Base-by-base conservation (phyloP, 64 coral and sea anemone species). In the Dendrophyllia cribrosa region DNA sequence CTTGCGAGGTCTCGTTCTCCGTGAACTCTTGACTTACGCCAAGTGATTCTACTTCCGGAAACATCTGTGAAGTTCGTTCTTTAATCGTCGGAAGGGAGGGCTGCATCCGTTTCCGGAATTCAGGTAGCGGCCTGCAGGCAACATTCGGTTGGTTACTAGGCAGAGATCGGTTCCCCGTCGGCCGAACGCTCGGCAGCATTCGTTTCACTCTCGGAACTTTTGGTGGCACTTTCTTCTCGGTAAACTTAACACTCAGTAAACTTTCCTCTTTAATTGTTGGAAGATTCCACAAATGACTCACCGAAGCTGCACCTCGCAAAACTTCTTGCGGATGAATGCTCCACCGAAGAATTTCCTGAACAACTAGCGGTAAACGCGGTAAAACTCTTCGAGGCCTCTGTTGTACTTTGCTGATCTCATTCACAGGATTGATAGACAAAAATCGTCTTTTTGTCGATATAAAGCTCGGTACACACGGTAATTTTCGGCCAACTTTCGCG, bases 241-340 rank as follows among this genome's bases (percentile, higher is more conserved):
- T n/a, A 43, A 3, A 7, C 44, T 46, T 3, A 64, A 44, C 80
- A 25, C 15, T 80, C 25, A n/a, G n/a, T 80, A 16, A 43, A 45
- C 10, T 4, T 11, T 66, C 11, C 62, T 84, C 45, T 24, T 67
- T 16, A 84, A 68, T 51, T 11, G 60, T 67, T 23, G 43, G 61
- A 49, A 84, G 45, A 66, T 14, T 20, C 6, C 19, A 24, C 45
- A 84, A 16, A 16, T 82, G 62, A 23, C 43, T 21, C 44, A 84
- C 45, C 46, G 80, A 68, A 23, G 80, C 20, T 45, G 78, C 61
- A 12, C 72, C 46, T 7, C 72, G 72, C 15, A 75, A 75, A 75
- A 75, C 46, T 4, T 49, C 46, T 20, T 52, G 9, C 12, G 43
- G 43, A 15, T 84, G 16, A 51, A 66, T 84, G 21, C 61, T 67